These are phyloP conservation scores for Hemistola chrysoprasaria DNA, from an alignment of 2,888 invertebrate species.

Conservation along the genomic window DNA sequence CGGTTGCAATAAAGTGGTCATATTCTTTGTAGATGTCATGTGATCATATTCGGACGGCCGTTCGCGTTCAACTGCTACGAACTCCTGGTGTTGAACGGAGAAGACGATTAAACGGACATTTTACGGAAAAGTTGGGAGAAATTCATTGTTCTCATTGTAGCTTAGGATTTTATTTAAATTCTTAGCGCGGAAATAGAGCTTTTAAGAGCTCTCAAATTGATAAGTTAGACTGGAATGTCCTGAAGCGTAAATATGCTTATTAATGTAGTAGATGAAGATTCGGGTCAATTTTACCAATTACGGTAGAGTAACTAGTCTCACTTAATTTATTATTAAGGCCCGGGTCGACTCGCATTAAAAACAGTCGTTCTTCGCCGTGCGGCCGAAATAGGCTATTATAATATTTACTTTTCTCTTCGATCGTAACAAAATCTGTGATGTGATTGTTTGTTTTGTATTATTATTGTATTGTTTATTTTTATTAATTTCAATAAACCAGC, in stretches of 20 bases:
- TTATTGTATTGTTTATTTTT: constrained; percentile 22
- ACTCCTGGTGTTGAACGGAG: constrained; percentile 48
- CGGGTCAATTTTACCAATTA: too few species aligned
- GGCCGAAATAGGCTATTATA: too few species aligned
- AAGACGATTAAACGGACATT: constrained; percentile 20
- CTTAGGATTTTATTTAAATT: constrained; percentile 14
- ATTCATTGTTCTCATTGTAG: constrained; percentile 9
- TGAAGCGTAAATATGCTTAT: too few species aligned
- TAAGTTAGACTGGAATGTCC: too few species aligned
- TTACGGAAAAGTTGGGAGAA: constrained; percentile 3
- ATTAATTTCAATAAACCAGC: constrained; percentile 17
- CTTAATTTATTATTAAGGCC: too few species aligned
- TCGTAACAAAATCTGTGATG: constrained; percentile 5
- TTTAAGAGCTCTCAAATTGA: too few species aligned
- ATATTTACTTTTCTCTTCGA: too few species aligned
- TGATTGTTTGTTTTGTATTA: constrained; percentile 21
- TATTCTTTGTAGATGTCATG: constrained; percentile 52
- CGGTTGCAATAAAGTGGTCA: too few species aligned
- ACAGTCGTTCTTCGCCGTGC: too few species aligned
- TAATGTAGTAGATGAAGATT: too few species aligned
- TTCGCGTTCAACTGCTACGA: constrained; percentile 73
- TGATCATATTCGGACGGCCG: constrained; percentile 61
- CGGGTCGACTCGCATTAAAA: too few species aligned
- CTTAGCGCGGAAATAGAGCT: constrained; percentile 2
- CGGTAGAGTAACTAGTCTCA: too few species aligned